A percentile compares a stretch with the other conserved stretches of the same genome.
Evolutionary conservation across 2,888 invertebrate species (phyloP).

Genomic region (Nomada ruficornis): DNA sequence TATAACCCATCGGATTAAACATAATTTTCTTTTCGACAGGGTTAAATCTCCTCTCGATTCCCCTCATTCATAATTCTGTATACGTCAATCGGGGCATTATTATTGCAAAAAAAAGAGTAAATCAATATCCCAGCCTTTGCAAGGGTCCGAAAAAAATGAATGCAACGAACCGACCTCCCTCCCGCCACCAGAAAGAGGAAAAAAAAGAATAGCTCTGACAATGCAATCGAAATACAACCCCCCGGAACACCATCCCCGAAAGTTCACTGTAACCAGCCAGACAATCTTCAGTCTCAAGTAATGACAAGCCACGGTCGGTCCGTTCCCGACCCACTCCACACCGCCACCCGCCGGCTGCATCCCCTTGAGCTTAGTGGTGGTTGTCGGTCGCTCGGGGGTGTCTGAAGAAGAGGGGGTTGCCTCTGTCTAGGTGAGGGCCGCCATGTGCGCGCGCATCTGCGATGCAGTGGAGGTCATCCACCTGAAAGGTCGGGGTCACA

Average conservation of each 20-base stretch:
- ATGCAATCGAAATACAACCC: slow-evolving; percentile 43
- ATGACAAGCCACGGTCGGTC: slow-evolving; percentile 51
- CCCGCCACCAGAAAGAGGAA: background rate
- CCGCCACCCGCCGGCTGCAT: slow-evolving; percentile 39
- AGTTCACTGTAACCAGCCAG: slow-evolving; percentile 58
- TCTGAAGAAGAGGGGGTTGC: slow-evolving; percentile 1
- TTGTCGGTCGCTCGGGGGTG: slow-evolving; percentile 23
- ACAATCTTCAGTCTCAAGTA: slow-evolving; percentile 61
- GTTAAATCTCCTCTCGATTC: too few species aligned
- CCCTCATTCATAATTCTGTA: too few species aligned
- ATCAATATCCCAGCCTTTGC: too few species aligned
- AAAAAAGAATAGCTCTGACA: slow-evolving; percentile 12
- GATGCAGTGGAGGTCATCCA: slow-evolving; percentile 84
- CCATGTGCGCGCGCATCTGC: slow-evolving; percentile 78
- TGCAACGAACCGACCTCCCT: background rate
- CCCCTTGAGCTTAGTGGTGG: slow-evolving; percentile 27
- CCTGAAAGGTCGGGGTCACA: slow-evolving; percentile 85
- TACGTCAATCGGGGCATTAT: too few species aligned
- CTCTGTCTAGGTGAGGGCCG: slow-evolving; percentile 71
- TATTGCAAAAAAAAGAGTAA: too few species aligned
- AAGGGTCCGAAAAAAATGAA: background rate
- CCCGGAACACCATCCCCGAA: slow-evolving; percentile 16
- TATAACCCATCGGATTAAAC: too few species aligned
- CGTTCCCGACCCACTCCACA: slow-evolving; percentile 46
- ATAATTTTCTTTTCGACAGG: too few species aligned